Base-by-base conservation (phyloP, 2,888 invertebrate genomes). In the Stenodera caucasica region DNA sequence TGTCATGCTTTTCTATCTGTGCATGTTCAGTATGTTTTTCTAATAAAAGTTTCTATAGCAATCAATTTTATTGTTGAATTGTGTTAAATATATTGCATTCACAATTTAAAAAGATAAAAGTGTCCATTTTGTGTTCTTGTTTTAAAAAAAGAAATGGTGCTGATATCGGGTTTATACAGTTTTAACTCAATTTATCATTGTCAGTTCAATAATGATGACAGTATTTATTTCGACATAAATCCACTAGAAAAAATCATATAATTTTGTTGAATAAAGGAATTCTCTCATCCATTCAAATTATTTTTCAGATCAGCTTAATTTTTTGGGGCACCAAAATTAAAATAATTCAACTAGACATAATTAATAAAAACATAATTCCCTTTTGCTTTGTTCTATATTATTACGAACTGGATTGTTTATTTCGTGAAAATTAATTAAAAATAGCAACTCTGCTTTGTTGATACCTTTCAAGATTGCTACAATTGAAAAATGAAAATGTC, bases 151-250 rank as follows among this genome's bases (percentile, higher is more conserved):
- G 4, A 40, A 40, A 18, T 11, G 21, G 21, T 40, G 40, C 21
- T 40, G 40, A 40, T 40, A 40, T 40, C 18, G 11, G 21, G 40
- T 40, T 40, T 40, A 40, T 40, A 40, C 40, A 40, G 18, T 40
- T 40, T 40, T 18, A 40, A 40, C 18, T 40, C 40, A 40, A 40
- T 40, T 40, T 40, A 40, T 40, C 40, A 40, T 40, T 40, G 40
- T 40, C 40, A 40, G 11, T 40, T 40, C 40, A 40, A 40, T 40
- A 21, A 40, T 18, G 18, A 40, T 40, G 40, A 18, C 11, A 21
- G 40, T 40, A 18, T 18, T 40, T 40, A 40, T 40, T 40, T 40
- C 9, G 40, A 40, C 18, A 40, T 40, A 40, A 40, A 40, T 40
- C 40, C 40, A 40, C 40, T 18, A 26, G 40, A 18, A 11, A n/a